phyloP scores from a whole-genome alignment of 2,888 invertebrate species.

The Drosophila acutilabella region DNA sequence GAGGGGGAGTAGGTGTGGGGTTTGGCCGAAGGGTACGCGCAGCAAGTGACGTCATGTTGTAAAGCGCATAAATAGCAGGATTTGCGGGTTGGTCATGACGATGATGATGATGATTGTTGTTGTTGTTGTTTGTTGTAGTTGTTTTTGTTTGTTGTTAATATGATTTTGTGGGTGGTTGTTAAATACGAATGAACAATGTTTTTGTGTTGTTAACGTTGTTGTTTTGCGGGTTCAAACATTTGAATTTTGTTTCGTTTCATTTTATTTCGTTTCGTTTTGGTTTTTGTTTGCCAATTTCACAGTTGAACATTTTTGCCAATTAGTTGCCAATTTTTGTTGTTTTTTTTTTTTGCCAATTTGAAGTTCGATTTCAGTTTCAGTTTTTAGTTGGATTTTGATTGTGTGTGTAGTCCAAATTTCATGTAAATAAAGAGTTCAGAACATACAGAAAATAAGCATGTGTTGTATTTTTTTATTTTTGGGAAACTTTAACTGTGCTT shows the following conservation, averaged over 20 bases:
- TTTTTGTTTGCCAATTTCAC: constrained; percentile 64
- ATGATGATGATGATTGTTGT: constrained; percentile 55
- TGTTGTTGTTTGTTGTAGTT: constrained; percentile 35
- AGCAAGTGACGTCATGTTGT: constrained; percentile 66
- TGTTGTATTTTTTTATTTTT: constrained; percentile 17
- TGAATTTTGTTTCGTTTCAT: constrained; percentile 31
- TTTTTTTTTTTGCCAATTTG: constrained; percentile 60
- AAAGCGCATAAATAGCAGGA: constrained; percentile 77
- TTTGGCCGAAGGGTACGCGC: constrained; percentile 46
- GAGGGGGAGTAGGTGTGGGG: constrained; percentile 6
- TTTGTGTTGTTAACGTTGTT: constrained; percentile 39
- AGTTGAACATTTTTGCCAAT: constrained; percentile 69
- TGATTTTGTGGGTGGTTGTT: constrained; percentile 59
- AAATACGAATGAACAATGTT: constrained; percentile 15
- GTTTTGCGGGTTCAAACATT: constrained; percentile 27
- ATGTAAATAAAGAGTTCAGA: constrained; percentile 64
- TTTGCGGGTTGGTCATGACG: constrained; percentile 71
- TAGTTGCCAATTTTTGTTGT: constrained; percentile 61
- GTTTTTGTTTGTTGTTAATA: constrained; percentile 57
- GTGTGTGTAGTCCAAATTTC: constrained; percentile 55
- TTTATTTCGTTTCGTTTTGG: constrained; percentile 24
- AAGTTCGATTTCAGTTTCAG: constrained; percentile 46
- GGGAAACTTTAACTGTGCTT: constrained; percentile 26
- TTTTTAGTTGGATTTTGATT: constrained; percentile 46
- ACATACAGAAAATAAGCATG: constrained; percentile 20